Evolutionary conservation across 2,797 vertebrate species (phyloP).

Genomic region (Carduelis carduelis): DNA sequence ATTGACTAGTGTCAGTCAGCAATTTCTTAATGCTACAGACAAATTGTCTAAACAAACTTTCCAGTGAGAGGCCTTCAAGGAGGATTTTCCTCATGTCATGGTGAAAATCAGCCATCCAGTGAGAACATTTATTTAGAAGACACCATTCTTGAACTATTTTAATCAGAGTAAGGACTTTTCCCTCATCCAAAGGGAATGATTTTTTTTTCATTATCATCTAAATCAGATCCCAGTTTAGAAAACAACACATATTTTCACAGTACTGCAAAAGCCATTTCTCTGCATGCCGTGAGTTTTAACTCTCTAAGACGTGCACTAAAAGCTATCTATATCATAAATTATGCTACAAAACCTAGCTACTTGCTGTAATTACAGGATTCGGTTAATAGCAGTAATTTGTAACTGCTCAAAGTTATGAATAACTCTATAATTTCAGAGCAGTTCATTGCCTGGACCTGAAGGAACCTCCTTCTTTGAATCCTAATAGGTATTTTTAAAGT

Average conservation of each 20-base stretch:
- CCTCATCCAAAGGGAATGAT: neutral
- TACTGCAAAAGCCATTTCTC: neutral
- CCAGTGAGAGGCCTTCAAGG: neutral
- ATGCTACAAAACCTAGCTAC: neutral
- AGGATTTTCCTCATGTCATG: neutral
- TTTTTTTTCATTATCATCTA: neutral
- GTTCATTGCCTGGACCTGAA: neutral
- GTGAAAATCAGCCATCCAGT: neutral
- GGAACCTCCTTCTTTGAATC: constrained; percentile 1
- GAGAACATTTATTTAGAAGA: neutral
- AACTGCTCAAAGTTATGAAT: constrained; percentile 20
- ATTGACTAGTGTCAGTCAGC: neutral
- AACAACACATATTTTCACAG: neutral
- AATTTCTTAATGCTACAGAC: neutral
- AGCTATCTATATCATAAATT: constrained; percentile 4
- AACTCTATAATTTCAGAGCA: constrained; percentile 39
- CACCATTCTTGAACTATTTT: neutral
- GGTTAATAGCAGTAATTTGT: constrained; percentile 22
- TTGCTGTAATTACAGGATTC: constrained; percentile 11
- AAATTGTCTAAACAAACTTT: neutral
- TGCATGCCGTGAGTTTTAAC: neutral
- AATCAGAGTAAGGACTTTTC: neutral
- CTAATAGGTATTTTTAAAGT: constrained; percentile 10
- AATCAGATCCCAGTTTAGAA: neutral
- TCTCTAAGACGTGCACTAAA: neutral